A percentile compares a stretch with the other conserved stretches of the same genome.
These are phyloP conservation scores for Micoletzkya japonica DNA, from an alignment of 2,888 invertebrate species.

Conservation along the genomic window DNA sequence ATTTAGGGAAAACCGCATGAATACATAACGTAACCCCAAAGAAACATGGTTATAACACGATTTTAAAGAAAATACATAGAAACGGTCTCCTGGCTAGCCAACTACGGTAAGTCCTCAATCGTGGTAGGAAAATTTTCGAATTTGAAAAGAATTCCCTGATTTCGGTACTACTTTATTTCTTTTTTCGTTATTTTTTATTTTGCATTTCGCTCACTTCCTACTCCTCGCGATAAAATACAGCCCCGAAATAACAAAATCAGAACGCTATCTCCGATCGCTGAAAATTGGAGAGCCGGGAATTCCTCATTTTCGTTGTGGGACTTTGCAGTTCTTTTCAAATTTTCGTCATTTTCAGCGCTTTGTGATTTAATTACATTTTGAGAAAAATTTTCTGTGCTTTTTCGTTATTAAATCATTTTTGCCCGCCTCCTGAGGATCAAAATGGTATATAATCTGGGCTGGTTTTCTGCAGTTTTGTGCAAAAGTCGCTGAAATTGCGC, in stretches of 20 bases:
- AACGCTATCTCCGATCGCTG: too few species aligned
- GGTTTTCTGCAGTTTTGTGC: neutral
- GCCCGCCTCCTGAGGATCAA: neutral
- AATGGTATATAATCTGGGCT: conserved; percentile 5
- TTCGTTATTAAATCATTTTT: conserved; percentile 13
- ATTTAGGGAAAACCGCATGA: neutral
- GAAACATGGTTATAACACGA: too few species aligned
- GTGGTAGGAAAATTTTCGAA: too few species aligned
- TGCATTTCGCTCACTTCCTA: too few species aligned
- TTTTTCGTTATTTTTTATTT: neutral
- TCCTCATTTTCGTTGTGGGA: conserved; percentile 11
- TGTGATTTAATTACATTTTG: neutral
- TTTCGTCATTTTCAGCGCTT: neutral
- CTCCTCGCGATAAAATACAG: too few species aligned
- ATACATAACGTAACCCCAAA: neutral
- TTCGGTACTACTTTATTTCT: neutral
- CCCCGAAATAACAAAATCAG: too few species aligned
- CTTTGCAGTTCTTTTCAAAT: conserved; percentile 26
- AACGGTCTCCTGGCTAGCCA: too few species aligned
- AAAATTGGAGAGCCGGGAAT: neutral
- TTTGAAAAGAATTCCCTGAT: neutral
- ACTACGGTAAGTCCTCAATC: too few species aligned
- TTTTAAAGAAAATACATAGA: too few species aligned
- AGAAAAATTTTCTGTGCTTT: neutral
- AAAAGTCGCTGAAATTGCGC: neutral